Conservation (phyloP, 1,140 invertebrate genomes). For the Armadillidium nasatum region DNA sequence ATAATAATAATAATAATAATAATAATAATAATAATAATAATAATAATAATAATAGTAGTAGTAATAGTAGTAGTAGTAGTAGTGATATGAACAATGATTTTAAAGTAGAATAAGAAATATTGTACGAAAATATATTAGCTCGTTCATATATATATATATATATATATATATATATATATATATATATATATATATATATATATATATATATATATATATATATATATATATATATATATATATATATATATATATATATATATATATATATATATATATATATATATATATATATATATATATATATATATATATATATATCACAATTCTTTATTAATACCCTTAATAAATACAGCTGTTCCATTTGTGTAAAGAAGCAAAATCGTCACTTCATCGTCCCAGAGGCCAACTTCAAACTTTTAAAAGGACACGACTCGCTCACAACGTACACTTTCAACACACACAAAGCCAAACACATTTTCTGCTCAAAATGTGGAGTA, state of each 20-base stretch:
- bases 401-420: constrained; percentile 50
- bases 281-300: neutral
- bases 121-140: no score
- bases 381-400: constrained; percentile 55
- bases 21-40: no score
- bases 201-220: neutral
- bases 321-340: neutral
- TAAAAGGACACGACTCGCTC: constrained; percentile 52
- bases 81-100: no score
- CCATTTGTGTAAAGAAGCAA: constrained; percentile 55
- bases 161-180: constrained; percentile 9
- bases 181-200: neutral
- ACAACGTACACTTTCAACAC: constrained; percentile 57
- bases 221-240: constrained; percentile 19
- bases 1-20: no score
- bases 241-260: constrained; percentile 26
- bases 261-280: constrained; percentile 9
- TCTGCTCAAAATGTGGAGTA: constrained; percentile 56
- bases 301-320: no score
- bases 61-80: no score
- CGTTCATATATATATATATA: neutral
- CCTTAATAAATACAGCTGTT: constrained; percentile 53
- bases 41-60: no score
- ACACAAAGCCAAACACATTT: constrained; percentile 54
- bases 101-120: no score